A percentile compares a stretch with the other conserved stretches of the same genome.
These are phyloP conservation scores for Halcyon chelicuti DNA, from an alignment of 2,797 vertebrate genomes.

Conservation along the genomic window DNA sequence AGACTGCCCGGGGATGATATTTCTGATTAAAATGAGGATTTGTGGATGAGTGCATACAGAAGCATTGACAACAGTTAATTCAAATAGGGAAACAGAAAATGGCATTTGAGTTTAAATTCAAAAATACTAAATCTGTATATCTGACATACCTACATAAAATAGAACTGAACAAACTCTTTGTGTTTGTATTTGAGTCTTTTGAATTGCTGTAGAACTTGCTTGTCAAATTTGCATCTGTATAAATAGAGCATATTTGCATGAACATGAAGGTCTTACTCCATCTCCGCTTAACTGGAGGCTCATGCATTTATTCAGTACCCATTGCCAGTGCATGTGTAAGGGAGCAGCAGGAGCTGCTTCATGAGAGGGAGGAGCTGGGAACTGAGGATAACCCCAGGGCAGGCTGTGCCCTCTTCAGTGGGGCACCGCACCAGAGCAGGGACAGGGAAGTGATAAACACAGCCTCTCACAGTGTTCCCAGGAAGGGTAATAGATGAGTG, in stretches of 20 bases:
- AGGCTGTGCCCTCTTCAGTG: not conserved
- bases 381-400: fast-evolving
- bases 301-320: not conserved
- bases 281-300: not conserved
- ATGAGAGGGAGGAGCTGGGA: not conserved
- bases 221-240: not conserved
- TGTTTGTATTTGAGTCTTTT: not conserved
- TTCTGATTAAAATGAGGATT: not conserved
- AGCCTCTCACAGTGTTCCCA: not conserved
- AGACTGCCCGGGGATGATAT: not conserved
- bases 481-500: fast-evolving
- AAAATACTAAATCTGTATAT: not conserved
- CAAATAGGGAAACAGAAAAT: not conserved
- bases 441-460: not conserved
- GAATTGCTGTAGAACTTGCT: not conserved
- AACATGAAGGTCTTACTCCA: not conserved
- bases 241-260: not conserved
- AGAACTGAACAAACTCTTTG: not conserved
- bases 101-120: not conserved
- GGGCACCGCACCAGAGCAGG: not conserved
- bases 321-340: not conserved
- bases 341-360: not conserved
- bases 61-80: not conserved
- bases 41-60: not conserved
- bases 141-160: not conserved